phyloP scores from a whole-genome alignment of 2,888 invertebrate species.

The Tenthredo scrophulariae region DNA sequence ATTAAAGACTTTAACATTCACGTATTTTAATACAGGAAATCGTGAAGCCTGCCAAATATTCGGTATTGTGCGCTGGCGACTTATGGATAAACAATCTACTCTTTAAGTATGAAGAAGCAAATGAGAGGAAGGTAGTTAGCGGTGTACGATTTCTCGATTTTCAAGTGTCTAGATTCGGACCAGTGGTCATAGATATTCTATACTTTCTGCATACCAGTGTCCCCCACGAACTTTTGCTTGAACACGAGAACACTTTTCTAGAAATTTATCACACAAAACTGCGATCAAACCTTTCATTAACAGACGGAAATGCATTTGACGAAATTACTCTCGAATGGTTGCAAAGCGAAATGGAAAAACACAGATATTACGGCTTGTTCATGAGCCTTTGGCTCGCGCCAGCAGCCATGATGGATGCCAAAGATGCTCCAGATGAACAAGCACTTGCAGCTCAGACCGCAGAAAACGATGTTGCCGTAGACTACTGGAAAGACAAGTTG shows the following conservation, averaged over 20 bases:
- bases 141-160: constrained; percentile 43
- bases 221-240: constrained; percentile 29
- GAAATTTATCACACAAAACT: constrained; percentile 42
- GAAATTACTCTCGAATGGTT: constrained; percentile 43
- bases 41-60: constrained; percentile 38
- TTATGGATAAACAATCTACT: constrained; percentile 45
- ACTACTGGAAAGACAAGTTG: constrained; percentile 41
- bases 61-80: constrained; percentile 39
- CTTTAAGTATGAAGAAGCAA: constrained; percentile 26
- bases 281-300: constrained; percentile 16
- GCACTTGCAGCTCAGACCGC: constrained; percentile 20
- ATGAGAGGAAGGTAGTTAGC: not conserved
- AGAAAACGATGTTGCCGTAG: constrained; percentile 13
- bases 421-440: constrained; percentile 20
- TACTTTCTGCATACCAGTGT: constrained; percentile 42
- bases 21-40: constrained; percentile 15
- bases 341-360: constrained; percentile 14
- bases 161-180: constrained; percentile 40
- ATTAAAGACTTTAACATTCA: not conserved
- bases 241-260: not conserved
- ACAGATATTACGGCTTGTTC: constrained; percentile 28
- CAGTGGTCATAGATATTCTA: constrained; percentile 25
- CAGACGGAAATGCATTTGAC: constrained; percentile 1
- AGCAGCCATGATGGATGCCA: constrained; percentile 25
- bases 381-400: constrained; percentile 44